Evolutionary conservation across 1,140 invertebrate species (phyloP), one percentile per base, ranked within the genome.

Genomic region (Centruroides sculpturatus): DNA sequence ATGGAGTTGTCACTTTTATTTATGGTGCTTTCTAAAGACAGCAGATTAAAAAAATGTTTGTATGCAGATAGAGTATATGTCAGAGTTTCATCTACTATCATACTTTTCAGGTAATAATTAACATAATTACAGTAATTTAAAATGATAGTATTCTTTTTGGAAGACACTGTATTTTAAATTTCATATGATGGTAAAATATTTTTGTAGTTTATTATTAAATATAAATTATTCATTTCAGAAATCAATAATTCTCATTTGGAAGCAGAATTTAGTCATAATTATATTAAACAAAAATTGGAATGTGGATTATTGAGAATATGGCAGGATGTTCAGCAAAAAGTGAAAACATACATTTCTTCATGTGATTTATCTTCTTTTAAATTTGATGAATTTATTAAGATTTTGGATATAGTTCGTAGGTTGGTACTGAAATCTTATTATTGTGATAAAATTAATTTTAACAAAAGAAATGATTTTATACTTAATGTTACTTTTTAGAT

Each of bases 321-420:
- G 93, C 85, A 91, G 65, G 94, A 98, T 67, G 85, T 97, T 0
- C 89, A 97, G 72, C 85, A 85, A 4, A 95, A 96, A 77, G 85
- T 97, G 5, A 85, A 83, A 3, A 80, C 80, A 36, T 86, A 89
- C 66, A 79, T 85, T 4, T 49, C 60, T 13, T 83, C 82, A 51
- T 83, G 83, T 4, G 84, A 90, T 68, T 72, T 92, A n/a, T 82
- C 84, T 3, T 77, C 81, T 56, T 91, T 89, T 70, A 92, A 92
- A 67, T 93, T 96, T 71, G 92, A 98, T 68, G 90, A 96, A 65
- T 96, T 97, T 70, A 86, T 97, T 49, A 84, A 90, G 70, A 85
- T 96, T 56, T 73, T 98, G 41, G 85, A 86, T 35, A 82, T 94
- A 48, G 79, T 94, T 61, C 87, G 93, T 70, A 85, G 86, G 78